Base-by-base conservation (phyloP, 2,113 vertebrate species). In the Onychorhynchus coronatus region DNA sequence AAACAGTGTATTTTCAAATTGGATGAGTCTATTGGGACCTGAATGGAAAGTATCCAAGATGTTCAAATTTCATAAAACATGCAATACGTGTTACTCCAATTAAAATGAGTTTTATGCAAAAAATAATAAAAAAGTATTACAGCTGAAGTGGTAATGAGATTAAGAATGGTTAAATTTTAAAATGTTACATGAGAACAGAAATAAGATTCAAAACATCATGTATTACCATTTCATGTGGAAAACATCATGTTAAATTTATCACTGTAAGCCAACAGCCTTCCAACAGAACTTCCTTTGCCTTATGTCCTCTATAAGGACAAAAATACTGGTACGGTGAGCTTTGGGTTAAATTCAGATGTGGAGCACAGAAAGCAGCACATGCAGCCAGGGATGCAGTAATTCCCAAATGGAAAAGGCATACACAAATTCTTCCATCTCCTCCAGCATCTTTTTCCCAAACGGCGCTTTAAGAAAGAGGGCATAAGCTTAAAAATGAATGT, bases 41-140 rank as follows among this genome's bases (percentile, higher is more conserved):
- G 11, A 96, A 94, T 83, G 68, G 87, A 97, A 98, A 97, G 63
- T 20, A 88, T 94, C 87, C 96, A 97, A 97, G 88, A 75, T 73
- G 96, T 98, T 71, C 87, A 88, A 9, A 93, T 96, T 97, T 94
- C 88, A 97, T 95, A 95, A 97, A 97, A 75, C 84, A 89, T 85
- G 92, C 71, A 92, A 65, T 91, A 42, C 49, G 28, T 88, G 88
- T 82, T 80, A 97, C 58, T 86, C 55, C 63, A 91, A 66, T 96
- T 96, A 95, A 93, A 95, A 89, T 78, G 5, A 84, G 75, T 63
- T 97, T 97, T 84, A 92, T 95, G 79, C 14, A 95, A 93, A 88
- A 88, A 83, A 94, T 2, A 91, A 71, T 55, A 12, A 12, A 79
- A 41, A 16, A 81, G 55, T 74, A 85, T 72, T 77, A 91, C 84